Conservation (phyloP, 2,888 invertebrate species). For the Ernsta delagoae region DNA sequence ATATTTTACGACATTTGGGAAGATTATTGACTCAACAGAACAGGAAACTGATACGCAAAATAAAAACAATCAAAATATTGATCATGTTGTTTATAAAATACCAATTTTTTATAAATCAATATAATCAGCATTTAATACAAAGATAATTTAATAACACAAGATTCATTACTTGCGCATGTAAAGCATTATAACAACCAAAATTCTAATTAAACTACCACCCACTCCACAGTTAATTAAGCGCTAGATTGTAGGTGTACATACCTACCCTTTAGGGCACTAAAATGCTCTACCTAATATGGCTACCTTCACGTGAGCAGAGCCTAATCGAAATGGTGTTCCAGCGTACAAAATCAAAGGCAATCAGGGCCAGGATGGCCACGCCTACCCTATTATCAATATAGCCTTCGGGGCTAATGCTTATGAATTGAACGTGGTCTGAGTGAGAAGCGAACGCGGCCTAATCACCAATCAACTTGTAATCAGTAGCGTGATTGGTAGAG, state of each 20-base stretch:
- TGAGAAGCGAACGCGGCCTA: slow-evolving; percentile 7
- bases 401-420: slow-evolving; percentile 35
- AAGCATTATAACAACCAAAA: not conserved
- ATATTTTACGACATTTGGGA: too few species aligned
- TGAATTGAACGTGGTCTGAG: slow-evolving; percentile 25
- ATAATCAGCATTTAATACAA: too few species aligned
- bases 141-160: too few species aligned
- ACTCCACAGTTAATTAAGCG: not conserved
- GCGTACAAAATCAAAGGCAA: slow-evolving; percentile 42
- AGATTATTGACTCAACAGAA: too few species aligned
- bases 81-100: too few species aligned
- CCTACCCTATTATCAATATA: slow-evolving; percentile 45
- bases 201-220: slow-evolving; percentile 3
- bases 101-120: too few species aligned
- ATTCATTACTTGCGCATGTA: too few species aligned
- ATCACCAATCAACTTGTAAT: slow-evolving; percentile 15
- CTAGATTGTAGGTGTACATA: not conserved
- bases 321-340: slow-evolving; percentile 23
- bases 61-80: too few species aligned
- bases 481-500: not conserved
- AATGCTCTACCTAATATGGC: not conserved
- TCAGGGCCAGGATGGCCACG: slow-evolving; percentile 47
- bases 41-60: too few species aligned
- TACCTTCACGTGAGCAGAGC: not conserved
- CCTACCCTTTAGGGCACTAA: not conserved